Base-by-base conservation (phyloP, 2,113 vertebrate species). In the Tragelaphus buxtoni region DNA sequence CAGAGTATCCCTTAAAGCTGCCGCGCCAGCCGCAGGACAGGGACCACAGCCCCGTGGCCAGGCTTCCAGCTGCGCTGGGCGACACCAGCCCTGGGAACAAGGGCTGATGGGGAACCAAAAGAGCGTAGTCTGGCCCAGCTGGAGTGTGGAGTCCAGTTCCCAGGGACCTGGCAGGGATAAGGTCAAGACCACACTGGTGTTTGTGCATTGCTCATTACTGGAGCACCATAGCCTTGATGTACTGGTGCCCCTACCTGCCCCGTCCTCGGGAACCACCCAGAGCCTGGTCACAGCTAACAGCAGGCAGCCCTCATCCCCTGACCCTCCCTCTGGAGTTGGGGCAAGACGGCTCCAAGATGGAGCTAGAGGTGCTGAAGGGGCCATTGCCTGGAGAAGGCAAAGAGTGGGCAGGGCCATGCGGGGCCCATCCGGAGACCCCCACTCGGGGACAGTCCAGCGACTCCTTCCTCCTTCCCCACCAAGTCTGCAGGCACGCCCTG, bases 21-120 rank as follows among this genome's bases (percentile, higher is more conserved):
- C 81, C 0, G 4, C 24, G 4, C 61, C 13, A 20, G 90, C 94
- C 86, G 2, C 94, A 74, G 42, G 39, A n/a, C 30, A 61, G 30
- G 84, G 84, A 83, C 96, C 76, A 3, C 83, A 94, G 65, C n/a
- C 77, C 89, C 26, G 0, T 2, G 61, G 96, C 88, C 80, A 18
- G 63, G 55, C 81, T 74, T 58, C 63, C 91, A 94, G 88, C 94
- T 88, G 88, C 9, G 17, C 7, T 17, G n/a, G 65, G 51, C 18
- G 2, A 20, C 53, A 39, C 91, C 55, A 24, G 56, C 79, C 84
- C 94, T 92, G 89, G 88, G 88, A 96, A 96, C 49, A 18, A 35
- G 53, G 35, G 42, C 61, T 35, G 2, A 60, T 47, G 84, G 84
- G 91, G 94, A 95, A 92, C 91, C 82, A 88, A 95, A 89, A 97